Evolutionary conservation across 2,113 vertebrate genomes (phyloP).

Genomic region (Vireo altiloquus): DNA sequence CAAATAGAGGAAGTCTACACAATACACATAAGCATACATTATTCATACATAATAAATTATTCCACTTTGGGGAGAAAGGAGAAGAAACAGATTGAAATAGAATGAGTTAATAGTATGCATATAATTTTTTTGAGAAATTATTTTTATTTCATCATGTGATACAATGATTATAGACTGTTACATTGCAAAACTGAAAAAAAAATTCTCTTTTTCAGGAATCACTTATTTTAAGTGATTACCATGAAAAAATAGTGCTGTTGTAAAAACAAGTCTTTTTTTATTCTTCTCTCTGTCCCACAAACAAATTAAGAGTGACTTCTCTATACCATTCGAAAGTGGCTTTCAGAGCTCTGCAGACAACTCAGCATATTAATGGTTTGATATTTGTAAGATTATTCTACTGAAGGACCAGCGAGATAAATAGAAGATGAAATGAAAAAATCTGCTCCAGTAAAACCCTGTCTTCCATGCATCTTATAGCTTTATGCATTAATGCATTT

Average conservation of each 20-base stretch:
- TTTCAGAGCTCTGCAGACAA: slow-evolving; percentile 63
- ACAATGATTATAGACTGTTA: neutral
- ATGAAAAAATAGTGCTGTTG: neutral
- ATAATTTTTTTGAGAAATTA: neutral
- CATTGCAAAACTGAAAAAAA: neutral
- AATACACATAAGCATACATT: neutral
- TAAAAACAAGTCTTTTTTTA: neutral
- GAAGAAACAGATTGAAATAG: neutral
- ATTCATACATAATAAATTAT: slow-evolving; percentile 15
- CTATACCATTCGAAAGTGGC: slow-evolving; percentile 7
- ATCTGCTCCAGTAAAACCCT: slow-evolving; percentile 16
- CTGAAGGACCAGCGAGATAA: slow-evolving; percentile 32
- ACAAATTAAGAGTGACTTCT: slow-evolving; percentile 38
- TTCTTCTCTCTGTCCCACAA: slow-evolving; percentile 20
- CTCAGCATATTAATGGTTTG: slow-evolving; percentile 62
- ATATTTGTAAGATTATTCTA: slow-evolving; percentile 59
- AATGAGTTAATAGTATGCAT: neutral
- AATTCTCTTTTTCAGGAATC: neutral
- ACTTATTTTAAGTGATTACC: neutral
- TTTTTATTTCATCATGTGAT: neutral
- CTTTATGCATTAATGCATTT: slow-evolving; percentile 24
- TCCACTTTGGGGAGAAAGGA: neutral
- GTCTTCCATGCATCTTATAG: neutral
- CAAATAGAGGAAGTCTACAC: neutral
- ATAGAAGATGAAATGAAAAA: slow-evolving; percentile 38